A percentile compares a stretch with the other conserved stretches of the same genome.
Evolutionary conservation across 92 coral and sea anemone genomes (phyloP).

Genomic region (Porites rus): DNA sequence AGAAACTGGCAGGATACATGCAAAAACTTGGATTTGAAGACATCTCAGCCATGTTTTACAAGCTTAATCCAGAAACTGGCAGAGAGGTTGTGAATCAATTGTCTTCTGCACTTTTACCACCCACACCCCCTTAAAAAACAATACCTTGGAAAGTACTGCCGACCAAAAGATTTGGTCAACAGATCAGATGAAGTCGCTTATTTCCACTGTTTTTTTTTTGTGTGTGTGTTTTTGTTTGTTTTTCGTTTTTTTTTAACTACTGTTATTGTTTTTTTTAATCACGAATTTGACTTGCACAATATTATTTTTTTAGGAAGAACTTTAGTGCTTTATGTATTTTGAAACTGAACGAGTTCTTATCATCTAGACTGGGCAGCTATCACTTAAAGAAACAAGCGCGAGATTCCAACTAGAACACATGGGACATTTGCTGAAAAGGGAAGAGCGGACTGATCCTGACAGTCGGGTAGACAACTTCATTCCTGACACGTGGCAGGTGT

Average conservation of each 20-base stretch:
- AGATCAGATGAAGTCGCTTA: no score
- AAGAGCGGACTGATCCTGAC: slow-evolving; percentile 71
- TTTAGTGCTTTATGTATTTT: background rate
- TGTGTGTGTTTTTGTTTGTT: no score
- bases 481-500: slow-evolving; percentile 86
- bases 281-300: no score
- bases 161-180: no score
- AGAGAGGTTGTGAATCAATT: background rate
- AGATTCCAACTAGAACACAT: slow-evolving; percentile 74
- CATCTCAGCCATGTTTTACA: slow-evolving; percentile 41
- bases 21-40: slow-evolving; percentile 72
- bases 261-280: no score
- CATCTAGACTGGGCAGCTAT: slow-evolving; percentile 23
- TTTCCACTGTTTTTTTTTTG: no score
- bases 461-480: slow-evolving; percentile 68
- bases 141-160: no score
- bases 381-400: slow-evolving; percentile 60
- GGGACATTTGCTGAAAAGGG: slow-evolving; percentile 77
- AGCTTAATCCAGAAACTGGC: background rate
- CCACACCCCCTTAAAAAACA: background rate
- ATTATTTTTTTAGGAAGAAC: no score
- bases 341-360: background rate
- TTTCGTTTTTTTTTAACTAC: no score
- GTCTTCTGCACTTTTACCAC: background rate
- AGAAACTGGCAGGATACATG: slow-evolving; percentile 54